phyloP scores from a whole-genome alignment of 2,888 invertebrate species.

The Leptodirus hochenwartii region DNA sequence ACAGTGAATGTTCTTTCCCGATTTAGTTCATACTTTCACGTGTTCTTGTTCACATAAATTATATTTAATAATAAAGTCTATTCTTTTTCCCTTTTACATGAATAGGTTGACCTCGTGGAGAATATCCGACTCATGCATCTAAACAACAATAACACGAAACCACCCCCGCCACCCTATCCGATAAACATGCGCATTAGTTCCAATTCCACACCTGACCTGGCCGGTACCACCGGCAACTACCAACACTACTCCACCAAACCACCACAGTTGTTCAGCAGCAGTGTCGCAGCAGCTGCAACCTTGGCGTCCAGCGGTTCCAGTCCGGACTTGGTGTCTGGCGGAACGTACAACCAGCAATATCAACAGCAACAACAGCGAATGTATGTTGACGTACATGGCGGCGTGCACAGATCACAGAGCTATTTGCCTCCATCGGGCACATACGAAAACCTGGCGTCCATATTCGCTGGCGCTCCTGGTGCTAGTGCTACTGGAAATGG shows the following conservation, averaged over 20 bases:
- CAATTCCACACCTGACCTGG: constrained; percentile 70
- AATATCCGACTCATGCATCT: constrained; percentile 43
- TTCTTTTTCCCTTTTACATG: no score
- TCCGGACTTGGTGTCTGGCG: constrained; percentile 58
- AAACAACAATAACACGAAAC: no score
- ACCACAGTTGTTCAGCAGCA: constrained; percentile 21
- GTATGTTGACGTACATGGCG: neutral
- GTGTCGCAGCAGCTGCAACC: no score
- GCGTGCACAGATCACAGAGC: constrained; percentile 25
- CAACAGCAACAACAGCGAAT: constrained; percentile 17
- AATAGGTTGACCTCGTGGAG: constrained; percentile 29
- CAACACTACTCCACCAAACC: constrained; percentile 28
- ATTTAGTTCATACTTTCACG: no score
- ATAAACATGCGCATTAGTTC: constrained; percentile 58
- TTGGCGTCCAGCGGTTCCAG: constrained; percentile 66
- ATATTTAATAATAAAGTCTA: no score
- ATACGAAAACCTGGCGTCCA: constrained; percentile 50
- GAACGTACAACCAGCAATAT: constrained; percentile 35
- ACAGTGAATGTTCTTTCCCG: no score
- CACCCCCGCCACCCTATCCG: constrained; percentile 75
- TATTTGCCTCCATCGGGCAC: constrained; percentile 34
- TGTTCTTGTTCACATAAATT: no score
- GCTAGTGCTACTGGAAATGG: no score
- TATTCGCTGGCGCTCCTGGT: constrained; percentile 32
- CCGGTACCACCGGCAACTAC: constrained; percentile 36